Conservation (phyloP, 2,888 invertebrate genomes). For the Tubulanus polymorphus region DNA sequence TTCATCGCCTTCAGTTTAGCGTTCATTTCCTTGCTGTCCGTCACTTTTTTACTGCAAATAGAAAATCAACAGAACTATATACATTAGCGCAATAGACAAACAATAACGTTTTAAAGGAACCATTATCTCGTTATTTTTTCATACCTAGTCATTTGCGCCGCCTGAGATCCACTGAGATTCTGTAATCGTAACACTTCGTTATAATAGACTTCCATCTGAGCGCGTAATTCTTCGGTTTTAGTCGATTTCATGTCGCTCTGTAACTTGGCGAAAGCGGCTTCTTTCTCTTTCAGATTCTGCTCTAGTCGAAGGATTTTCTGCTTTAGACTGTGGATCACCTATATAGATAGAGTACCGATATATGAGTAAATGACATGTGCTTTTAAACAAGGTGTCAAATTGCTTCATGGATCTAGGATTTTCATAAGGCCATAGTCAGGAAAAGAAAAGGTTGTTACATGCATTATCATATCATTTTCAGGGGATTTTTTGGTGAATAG, state of each 20-base stretch:
- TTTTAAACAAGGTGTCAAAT: no score
- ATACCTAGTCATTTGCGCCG: neutral
- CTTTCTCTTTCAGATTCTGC: slow-evolving; percentile 47
- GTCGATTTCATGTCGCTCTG: slow-evolving; percentile 50
- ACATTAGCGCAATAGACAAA: neutral
- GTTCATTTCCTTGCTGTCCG: slow-evolving; percentile 26
- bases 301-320: slow-evolving; percentile 51
- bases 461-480: no score
- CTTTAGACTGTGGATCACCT: slow-evolving; percentile 48
- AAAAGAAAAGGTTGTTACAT: no score
- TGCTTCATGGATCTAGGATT: no score
- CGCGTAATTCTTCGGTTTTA: slow-evolving; percentile 47
- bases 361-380: no score
- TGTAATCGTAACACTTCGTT: slow-evolving; percentile 47
- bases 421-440: no score
- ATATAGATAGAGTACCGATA: no score
- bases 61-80: neutral
- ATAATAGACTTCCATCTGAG: slow-evolving; percentile 46
- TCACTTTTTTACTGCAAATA: neutral
- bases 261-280: slow-evolving; percentile 44
- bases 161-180: slow-evolving; percentile 33
- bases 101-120: neutral
- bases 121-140: neutral
- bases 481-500: no score
- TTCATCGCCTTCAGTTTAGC: slow-evolving; percentile 44